Evolutionary conservation across 2,113 vertebrate species (phyloP).

Genomic region (Monopterus albus): DNA sequence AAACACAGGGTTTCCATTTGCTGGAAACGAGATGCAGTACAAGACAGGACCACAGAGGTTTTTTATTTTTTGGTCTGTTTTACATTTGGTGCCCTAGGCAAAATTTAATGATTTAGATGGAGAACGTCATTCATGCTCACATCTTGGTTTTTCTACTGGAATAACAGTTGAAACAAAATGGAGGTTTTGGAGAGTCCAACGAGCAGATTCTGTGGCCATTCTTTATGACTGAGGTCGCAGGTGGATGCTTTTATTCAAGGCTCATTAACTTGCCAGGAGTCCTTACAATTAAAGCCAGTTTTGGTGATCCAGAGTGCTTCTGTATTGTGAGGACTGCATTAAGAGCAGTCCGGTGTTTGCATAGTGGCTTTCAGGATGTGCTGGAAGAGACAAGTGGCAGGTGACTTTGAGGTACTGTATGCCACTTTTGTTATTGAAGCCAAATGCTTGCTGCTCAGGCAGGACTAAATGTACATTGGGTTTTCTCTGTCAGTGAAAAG

Average conservation of each 20-base stretch:
- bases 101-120: not conserved
- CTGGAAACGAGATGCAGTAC: not conserved
- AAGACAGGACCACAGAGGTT: not conserved
- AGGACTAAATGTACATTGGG: not conserved
- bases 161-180: constrained; percentile 10
- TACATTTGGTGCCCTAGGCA: not conserved
- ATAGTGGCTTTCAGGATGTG: not conserved
- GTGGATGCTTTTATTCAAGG: constrained; percentile 32
- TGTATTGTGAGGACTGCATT: constrained; percentile 6
- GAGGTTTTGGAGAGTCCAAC: not conserved
- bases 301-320: no score
- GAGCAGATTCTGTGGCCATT: not conserved
- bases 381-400: not conserved
- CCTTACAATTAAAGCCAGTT: not conserved
- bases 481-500: not conserved
- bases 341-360: not conserved
- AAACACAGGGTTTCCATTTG: not conserved
- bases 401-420: not conserved
- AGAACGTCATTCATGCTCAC: not conserved
- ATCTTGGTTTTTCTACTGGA: not conserved
- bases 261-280: constrained; percentile 19
- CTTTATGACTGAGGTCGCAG: constrained; percentile 1
- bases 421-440: not conserved
- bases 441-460: not conserved
- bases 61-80: not conserved